phyloP scores from a whole-genome alignment of 2,113 vertebrate species.

The human (Homo sapiens) region DNA sequence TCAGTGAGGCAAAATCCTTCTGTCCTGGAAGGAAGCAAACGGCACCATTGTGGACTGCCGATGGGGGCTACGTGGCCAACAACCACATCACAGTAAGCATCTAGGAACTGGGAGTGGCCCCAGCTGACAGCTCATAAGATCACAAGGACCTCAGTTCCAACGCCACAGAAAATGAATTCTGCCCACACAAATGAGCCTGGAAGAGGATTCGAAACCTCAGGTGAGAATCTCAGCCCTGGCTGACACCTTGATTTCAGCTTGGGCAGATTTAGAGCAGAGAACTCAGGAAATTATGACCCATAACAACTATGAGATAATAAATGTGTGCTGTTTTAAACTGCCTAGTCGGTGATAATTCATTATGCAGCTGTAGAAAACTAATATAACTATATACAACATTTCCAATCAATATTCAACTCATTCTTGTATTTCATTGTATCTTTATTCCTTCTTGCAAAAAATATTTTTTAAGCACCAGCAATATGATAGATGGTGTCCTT shows the following conservation, averaged over 20 bases:
- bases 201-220: neutral
- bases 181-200: rapidly evolving
- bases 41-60: rapidly evolving
- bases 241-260: neutral
- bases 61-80: neutral
- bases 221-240: neutral
- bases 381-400: neutral
- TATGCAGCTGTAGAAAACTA: neutral
- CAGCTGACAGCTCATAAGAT: neutral
- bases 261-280: neutral
- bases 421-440: neutral
- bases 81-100: neutral
- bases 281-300: neutral
- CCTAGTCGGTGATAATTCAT: neutral
- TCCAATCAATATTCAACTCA: neutral
- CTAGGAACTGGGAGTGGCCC: neutral
- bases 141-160: rapidly evolving
- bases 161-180: neutral
- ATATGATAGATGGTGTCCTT: neutral
- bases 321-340: neutral
- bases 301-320: neutral
- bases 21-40: neutral
- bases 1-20: neutral
- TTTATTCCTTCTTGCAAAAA: neutral
- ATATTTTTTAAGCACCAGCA: neutral